These are phyloP conservation scores for Phenganax stokvisi DNA, from an alignment of 92 coral and sea anemone genomes.

Conservation along the genomic window DNA sequence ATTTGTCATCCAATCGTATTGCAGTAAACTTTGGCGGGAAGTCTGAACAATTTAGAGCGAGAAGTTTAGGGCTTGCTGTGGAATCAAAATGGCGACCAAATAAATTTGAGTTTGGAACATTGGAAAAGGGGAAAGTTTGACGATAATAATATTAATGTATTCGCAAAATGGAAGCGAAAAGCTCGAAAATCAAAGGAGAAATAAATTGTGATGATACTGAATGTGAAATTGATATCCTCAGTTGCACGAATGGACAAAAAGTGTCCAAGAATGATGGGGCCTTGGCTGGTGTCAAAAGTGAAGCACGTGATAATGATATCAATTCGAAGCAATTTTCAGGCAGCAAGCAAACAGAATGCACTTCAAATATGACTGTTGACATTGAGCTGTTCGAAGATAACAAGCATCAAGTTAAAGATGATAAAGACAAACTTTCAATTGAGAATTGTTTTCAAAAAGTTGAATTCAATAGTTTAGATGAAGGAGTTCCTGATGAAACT, in stretches of 20 bases:
- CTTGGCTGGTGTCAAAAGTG: neutral
- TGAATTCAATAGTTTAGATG: conserved; percentile 38
- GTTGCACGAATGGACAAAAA: neutral
- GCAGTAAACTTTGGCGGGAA: neutral
- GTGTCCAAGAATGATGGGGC: neutral
- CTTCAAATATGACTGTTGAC: neutral
- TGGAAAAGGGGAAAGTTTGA: neutral
- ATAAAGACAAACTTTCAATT: neutral
- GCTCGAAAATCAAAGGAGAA: neutral
- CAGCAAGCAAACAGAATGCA: neutral
- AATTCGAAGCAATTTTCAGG: neutral
- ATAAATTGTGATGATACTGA: neutral
- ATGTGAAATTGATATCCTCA: neutral
- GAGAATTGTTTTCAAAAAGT: conserved; percentile 10
- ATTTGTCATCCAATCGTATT: no score
- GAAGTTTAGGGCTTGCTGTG: neutral
- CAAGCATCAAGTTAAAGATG: neutral
- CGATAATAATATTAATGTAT: neutral
- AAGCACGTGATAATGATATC: neutral
- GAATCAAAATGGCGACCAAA: neutral
- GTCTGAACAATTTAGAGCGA: neutral
- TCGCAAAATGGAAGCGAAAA: neutral
- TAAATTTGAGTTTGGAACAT: neutral
- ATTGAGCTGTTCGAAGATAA: neutral
- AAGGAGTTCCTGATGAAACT: conserved; percentile 47